Evolutionary conservation across 1,140 invertebrate genomes (phyloP).

Genomic region (Hylaeus anthracinus): DNA sequence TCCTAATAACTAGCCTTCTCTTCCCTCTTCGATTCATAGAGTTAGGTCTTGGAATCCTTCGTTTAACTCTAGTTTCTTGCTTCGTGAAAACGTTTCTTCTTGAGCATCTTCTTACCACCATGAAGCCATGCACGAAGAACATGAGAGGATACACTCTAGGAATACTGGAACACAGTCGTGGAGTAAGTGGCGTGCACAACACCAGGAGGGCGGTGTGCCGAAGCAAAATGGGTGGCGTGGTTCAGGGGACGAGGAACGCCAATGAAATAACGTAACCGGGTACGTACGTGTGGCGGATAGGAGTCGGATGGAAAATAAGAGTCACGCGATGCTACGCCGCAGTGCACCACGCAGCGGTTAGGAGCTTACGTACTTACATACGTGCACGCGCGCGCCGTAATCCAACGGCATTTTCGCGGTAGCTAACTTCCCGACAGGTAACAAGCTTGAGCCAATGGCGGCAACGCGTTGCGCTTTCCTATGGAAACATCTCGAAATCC

Average conservation of each 20-base stretch:
- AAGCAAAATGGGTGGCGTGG: slow-evolving; percentile 13
- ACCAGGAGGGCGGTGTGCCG: slow-evolving; percentile 31
- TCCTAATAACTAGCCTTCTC: no score
- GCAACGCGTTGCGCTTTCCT: neutral
- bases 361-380: slow-evolving; percentile 47
- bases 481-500: neutral
- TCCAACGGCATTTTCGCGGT: slow-evolving; percentile 35
- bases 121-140: no score
- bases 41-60: no score
- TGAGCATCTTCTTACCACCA: no score
- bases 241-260: neutral
- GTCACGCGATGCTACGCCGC: slow-evolving; percentile 64
- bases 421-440: slow-evolving; percentile 15
- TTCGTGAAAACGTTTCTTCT: no score
- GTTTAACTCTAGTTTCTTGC: no score
- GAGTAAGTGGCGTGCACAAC: slow-evolving; percentile 14
- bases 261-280: slow-evolving; percentile 47
- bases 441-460: neutral
- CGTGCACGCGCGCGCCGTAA: slow-evolving; percentile 27
- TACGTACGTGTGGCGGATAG: slow-evolving; percentile 44
- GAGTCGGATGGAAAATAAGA: slow-evolving; percentile 62
- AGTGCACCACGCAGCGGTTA: slow-evolving; percentile 57
- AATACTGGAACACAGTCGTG: slow-evolving; percentile 9
- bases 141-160: no score
- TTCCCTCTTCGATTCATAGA: no score